A percentile compares a stretch with the other conserved stretches of the same genome.
Conservation (phyloP, 2,113 vertebrate species). For the Proteles cristata region DNA sequence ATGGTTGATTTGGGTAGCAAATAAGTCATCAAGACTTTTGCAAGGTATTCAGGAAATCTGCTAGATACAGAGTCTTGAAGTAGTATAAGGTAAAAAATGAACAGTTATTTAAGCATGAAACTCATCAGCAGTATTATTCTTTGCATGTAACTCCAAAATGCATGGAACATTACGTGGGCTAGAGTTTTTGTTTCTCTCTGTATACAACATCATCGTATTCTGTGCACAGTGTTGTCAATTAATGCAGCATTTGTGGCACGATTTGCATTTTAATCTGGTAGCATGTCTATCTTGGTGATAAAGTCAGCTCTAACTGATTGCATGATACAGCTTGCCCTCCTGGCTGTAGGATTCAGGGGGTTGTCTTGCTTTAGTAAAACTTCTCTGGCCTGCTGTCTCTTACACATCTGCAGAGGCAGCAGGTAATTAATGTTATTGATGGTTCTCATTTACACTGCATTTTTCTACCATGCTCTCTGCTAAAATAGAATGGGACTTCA, state of each 20-base stretch:
- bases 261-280: background rate
- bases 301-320: background rate
- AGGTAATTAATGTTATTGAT: slow-evolving; percentile 38
- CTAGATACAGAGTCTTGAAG: background rate
- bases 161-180: background rate
- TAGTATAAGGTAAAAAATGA: background rate
- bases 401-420: background rate
- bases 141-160: background rate
- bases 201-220: background rate
- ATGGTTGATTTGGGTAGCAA: background rate
- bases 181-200: background rate
- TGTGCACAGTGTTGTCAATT: background rate
- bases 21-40: background rate
- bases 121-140: background rate
- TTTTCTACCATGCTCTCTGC: background rate
- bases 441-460: background rate
- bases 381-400: background rate
- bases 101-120: background rate
- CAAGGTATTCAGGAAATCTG: background rate
- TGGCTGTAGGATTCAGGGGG: background rate
- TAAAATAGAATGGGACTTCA: slow-evolving; percentile 17
- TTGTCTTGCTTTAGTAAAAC: slow-evolving; percentile 12
- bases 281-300: background rate
- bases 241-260: background rate
- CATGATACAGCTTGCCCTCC: background rate